Base-by-base conservation (phyloP, 1,140 invertebrate genomes). In the Drosophila serrata region DNA sequence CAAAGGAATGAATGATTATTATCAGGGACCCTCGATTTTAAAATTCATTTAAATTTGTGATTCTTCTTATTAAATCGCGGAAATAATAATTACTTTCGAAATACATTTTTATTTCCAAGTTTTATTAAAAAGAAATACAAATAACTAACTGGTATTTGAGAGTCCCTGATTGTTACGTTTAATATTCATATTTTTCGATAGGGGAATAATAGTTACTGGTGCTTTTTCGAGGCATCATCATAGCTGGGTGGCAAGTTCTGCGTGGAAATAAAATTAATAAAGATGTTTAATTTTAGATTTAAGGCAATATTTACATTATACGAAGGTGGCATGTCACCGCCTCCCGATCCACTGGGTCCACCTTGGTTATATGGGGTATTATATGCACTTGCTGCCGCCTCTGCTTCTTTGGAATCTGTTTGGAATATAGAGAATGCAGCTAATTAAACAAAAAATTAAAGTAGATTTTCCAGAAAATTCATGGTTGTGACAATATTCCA, bases 311-410 rank as follows among this genome's bases (percentile, higher is more conserved):
- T 95, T 94, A 97, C 96, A 93, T 97, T 96, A 85, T 96, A 96
- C 40, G 96, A 96, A 51, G 97, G 96, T 72, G 97, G 97, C 74
- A 98, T 96, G 84, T 97, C 98, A 57, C 96, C 96, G 87, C 96
- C 96, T 82, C 77, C 85, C n/a, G 82, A 61, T 56, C 78, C 62
- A 68, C 73, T 76, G 42, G 88, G 78, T 56, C 81, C 65, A 24
- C 84, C 72, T 87, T 92, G 91, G 37, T 92, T 92, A 49, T 92
- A 90, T 5, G 87, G 77, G 64, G 91, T 92, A 94, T 98, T 97
- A 87, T 97, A 98, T 59, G 96, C 97, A 93, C 95, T 97, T 92
- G 95, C 96, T 46, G 97, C 96, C 80, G 97, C 97, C 93, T 98
- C 97, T 22, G 95, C 95, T 80, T 97, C 97, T 94, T 98, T 98